A percentile compares a stretch with the other conserved stretches of the same genome.
These are phyloP conservation scores for Lutraria rhynchaena DNA, from an alignment of 1,140 invertebrate genomes.

Conservation along the genomic window DNA sequence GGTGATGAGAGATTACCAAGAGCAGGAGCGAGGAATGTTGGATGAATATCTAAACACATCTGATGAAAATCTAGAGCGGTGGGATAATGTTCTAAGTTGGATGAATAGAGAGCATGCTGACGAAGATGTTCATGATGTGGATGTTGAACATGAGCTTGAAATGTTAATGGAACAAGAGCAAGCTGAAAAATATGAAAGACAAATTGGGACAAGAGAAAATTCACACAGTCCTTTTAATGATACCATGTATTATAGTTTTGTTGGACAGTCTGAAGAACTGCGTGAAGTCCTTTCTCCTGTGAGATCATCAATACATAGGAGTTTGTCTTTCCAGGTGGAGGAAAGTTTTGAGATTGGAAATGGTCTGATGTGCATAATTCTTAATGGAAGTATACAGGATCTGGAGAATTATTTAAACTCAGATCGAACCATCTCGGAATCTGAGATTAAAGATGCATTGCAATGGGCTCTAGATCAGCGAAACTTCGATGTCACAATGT, in stretches of 20 bases:
- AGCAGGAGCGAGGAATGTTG: conserved; percentile 24
- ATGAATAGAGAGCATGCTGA: conserved; percentile 38
- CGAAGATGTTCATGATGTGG: conserved; percentile 1
- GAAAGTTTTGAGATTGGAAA: neutral
- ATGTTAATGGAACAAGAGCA: conserved; percentile 31
- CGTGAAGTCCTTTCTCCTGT: conserved; percentile 21
- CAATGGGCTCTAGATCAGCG: conserved; percentile 31
- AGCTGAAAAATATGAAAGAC: conserved; percentile 1
- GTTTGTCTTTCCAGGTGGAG: too few relatives aligned
- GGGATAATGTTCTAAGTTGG: conserved; percentile 47
- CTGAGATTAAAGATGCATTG: conserved; percentile 45
- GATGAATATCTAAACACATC: conserved; percentile 34
- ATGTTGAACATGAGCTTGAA: conserved; percentile 45
- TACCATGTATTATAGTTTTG: conserved; percentile 50
- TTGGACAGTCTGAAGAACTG: conserved; percentile 46
- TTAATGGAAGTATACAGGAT: conserved; percentile 48
- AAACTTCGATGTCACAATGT: conserved; percentile 30
- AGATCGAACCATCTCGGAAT: conserved; percentile 44
- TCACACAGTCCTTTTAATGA: conserved; percentile 20
- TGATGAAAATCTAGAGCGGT: conserved; percentile 19
- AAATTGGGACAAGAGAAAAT: neutral
- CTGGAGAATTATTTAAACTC: conserved; percentile 42
- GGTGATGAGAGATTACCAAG: neutral
- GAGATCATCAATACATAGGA: neutral
- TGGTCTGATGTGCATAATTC: conserved; percentile 31